A percentile compares a stretch with the other conserved stretches of the same genome.
phyloP scores from a whole-genome alignment of 1,140 invertebrate species.

The Phocides pigmalion region DNA sequence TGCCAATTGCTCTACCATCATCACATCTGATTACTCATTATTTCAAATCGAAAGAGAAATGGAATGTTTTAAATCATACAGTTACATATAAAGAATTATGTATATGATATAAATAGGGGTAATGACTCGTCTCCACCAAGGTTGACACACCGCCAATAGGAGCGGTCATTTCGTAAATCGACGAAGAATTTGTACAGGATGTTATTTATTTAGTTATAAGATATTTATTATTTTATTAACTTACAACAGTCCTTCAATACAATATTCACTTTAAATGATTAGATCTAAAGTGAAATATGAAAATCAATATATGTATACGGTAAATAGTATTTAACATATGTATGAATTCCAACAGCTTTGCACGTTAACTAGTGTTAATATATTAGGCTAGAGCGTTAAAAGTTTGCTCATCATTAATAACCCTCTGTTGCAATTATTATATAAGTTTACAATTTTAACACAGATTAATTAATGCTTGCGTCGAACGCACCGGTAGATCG shows the following conservation, averaged over 20 bases:
- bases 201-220: constrained; percentile 6
- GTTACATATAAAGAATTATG: neutral
- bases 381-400: neutral
- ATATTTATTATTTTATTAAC: no score
- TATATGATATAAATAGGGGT: constrained; percentile 23
- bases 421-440: constrained; percentile 11
- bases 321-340: no score
- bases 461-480: constrained; percentile 17
- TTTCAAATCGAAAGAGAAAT: constrained; percentile 9
- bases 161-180: constrained; percentile 53
- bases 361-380: neutral
- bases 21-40: no score
- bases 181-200: constrained; percentile 44
- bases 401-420: constrained; percentile 20
- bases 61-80: neutral
- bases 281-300: no score
- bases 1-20: no score
- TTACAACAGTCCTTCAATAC: no score
- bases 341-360: no score
- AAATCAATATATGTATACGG: no score
- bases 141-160: constrained; percentile 53
- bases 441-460: constrained; percentile 15
- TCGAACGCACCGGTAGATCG: neutral
- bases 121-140: constrained; percentile 45
- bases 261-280: no score